Evolutionary conservation across 2,888 invertebrate genomes (phyloP).

Genomic region (Lepidocyrtinus sp.): DNA sequence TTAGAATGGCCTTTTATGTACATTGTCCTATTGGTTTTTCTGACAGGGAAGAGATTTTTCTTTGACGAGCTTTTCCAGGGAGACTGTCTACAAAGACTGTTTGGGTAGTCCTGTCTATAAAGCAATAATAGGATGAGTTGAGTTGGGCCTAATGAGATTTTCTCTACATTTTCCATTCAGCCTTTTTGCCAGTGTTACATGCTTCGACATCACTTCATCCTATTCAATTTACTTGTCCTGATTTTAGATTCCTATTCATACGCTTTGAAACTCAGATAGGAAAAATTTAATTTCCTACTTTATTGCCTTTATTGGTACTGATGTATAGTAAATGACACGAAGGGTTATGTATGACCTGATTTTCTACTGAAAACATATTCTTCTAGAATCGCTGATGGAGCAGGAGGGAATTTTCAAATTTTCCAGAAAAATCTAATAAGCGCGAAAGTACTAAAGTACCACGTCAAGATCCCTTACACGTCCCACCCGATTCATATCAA

Average conservation of each 20-base stretch:
- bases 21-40: background rate
- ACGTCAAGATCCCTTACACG: no score
- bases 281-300: constrained; percentile 5
- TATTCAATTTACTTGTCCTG: background rate
- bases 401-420: no score
- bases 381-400: no score
- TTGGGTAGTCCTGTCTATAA: constrained; percentile 2
- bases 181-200: background rate
- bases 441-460: no score
- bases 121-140: constrained; percentile 6
- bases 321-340: background rate
- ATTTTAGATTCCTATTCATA: constrained; percentile 1
- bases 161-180: constrained; percentile 13
- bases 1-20: background rate
- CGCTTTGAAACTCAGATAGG: background rate
- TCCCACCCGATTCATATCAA: no score
- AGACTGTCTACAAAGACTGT: no score
- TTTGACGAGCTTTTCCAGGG: background rate
- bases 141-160: constrained; percentile 4
- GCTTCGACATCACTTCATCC: background rate
- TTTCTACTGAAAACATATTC: no score
- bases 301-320: background rate
- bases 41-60: background rate
- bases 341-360: no score
- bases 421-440: no score